Conservation (phyloP, 1,140 invertebrate genomes). For the Homarus americanus region DNA sequence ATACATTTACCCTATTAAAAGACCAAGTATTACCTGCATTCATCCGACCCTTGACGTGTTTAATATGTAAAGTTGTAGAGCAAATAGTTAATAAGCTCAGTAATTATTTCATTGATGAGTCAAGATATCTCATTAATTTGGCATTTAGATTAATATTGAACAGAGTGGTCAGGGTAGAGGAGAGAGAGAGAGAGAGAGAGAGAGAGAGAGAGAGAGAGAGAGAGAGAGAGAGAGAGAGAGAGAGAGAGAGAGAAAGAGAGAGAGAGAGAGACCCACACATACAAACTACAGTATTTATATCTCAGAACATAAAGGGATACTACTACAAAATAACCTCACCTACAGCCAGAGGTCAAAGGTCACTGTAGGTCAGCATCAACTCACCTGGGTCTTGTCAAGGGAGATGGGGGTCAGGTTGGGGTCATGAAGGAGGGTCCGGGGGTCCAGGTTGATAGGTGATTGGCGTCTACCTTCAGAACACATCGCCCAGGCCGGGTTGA, state of each 20-base stretch:
- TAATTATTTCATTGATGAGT: too few species aligned
- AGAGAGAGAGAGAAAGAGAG: background rate
- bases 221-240: slow-evolving; percentile 4
- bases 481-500: slow-evolving; percentile 97
- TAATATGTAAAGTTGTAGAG: too few species aligned
- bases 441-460: slow-evolving; percentile 97
- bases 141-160: too few species aligned
- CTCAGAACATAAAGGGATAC: too few species aligned
- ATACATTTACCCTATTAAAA: too few species aligned
- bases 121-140: too few species aligned
- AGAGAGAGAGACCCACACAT: too few species aligned
- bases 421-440: slow-evolving; percentile 94
- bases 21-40: too few species aligned
- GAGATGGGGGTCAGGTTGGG: slow-evolving; percentile 91
- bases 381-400: slow-evolving; percentile 94
- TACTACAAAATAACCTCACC: background rate
- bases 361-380: background rate
- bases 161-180: too few species aligned
- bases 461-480: slow-evolving; percentile 95
- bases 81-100: too few species aligned
- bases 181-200: background rate
- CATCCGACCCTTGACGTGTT: too few species aligned
- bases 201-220: background rate
- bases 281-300: too few species aligned
- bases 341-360: background rate